phyloP scores from a whole-genome alignment of 2,888 invertebrate genomes.

The Pachydiplax longipennis region DNA sequence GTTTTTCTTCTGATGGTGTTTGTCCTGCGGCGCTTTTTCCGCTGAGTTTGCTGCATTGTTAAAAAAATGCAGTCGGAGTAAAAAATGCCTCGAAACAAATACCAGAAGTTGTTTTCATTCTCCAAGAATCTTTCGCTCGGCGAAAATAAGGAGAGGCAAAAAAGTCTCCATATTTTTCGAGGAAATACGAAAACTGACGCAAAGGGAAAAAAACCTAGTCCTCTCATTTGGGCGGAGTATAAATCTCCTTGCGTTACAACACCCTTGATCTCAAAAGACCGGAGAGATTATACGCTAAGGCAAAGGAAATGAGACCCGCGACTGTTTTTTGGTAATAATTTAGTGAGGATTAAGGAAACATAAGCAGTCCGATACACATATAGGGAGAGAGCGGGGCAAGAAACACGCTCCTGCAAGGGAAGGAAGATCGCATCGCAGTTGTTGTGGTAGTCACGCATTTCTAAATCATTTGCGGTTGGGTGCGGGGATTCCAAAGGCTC shows the following conservation, averaged over 20 bases:
- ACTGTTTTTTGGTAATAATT: neutral
- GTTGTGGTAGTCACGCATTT: conserved; percentile 27
- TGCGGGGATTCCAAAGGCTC: neutral
- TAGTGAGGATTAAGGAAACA: neutral
- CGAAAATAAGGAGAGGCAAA: neutral
- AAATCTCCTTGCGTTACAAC: neutral
- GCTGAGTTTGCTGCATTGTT: neutral
- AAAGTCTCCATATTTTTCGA: neutral
- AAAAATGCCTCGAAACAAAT: neutral
- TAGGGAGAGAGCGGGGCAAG: neutral
- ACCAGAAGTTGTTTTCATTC: neutral
- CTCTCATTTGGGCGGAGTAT: neutral
- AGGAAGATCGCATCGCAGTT: neutral
- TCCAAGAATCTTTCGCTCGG: neutral
- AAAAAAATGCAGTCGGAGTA: neutral
- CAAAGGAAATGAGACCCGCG: neutral
- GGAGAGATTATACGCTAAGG: neutral
- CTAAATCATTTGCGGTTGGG: conserved; percentile 17
- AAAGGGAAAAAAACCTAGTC: too few species aligned
- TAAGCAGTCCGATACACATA: neutral
- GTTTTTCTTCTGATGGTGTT: neutral
- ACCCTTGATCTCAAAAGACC: neutral
- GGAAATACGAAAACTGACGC: neutral
- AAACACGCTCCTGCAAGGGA: neutral
- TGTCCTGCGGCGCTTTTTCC: neutral